Base-by-base conservation (phyloP, 2,888 invertebrate species). In the Drosophila kambysellisi region DNA sequence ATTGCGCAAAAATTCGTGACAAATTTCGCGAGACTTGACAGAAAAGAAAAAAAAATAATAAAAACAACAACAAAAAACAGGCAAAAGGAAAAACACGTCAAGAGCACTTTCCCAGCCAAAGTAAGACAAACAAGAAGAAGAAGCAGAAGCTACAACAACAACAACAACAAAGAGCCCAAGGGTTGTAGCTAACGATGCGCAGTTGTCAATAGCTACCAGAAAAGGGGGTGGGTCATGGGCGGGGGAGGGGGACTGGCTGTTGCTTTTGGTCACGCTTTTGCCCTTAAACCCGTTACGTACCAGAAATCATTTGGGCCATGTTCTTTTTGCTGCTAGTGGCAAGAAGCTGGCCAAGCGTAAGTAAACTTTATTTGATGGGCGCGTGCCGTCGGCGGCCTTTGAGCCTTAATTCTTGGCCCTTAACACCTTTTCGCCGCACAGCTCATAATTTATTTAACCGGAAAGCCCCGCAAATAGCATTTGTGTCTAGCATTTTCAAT, bases 281-380 rank as follows among this genome's bases (percentile, higher is more conserved):
- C 7, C 7, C 33, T 53, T 60, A 63, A 48, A 61, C 69, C 74
- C 74, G 46, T 67, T 41, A 29, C 17, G 54, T 39, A 57, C 33
- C 63, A 39, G 50, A 25, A 35, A 37, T 46, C 33, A 64, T 53
- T 39, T 46, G 33, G 30, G 12, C 15, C 25, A 35, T 54, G 37
- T 54, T 25, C 25, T 8, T 29, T 25, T 46, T 25, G 46, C 15
- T 29, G 25, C 12, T 2, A 25, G 8, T 25, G 15, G 32, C 25
- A 39, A 17, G 32, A 25, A 30, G 20, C 59, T 41, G 70, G 43
- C 68, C 58, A 65, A 65, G 54, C 74, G 71, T 74, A 82, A 88
- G 83, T 73, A 80, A 88, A 88, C 74, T 83, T 83, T 83, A 83
- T 88, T 85, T 85, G 83, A 74, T 82, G 43, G 88, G 88, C 86